Percentiles rank a stretch among this genome's conserved stretches.
Conservation (phyloP, 2,113 vertebrate genomes). For the Gavia stellata region DNA sequence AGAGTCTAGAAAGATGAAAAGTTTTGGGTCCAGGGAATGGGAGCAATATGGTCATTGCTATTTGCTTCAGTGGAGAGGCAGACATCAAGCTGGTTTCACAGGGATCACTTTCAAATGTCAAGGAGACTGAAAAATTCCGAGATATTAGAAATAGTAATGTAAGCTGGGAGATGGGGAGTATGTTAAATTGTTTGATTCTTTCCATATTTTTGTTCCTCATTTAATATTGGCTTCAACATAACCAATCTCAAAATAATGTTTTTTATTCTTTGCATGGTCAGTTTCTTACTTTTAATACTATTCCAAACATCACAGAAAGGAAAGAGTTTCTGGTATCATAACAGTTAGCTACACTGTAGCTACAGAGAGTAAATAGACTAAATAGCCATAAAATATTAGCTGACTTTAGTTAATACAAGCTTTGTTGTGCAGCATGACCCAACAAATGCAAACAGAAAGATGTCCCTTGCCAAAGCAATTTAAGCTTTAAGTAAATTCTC, state of each 20-base stretch:
- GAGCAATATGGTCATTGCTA: neutral
- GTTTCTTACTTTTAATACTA: neutral
- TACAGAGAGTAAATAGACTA: neutral
- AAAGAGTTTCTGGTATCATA: neutral
- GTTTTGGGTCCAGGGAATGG: neutral
- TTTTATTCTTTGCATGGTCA: neutral
- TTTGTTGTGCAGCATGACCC: neutral
- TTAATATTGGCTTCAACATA: neutral
- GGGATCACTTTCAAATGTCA: slow-evolving; percentile 7
- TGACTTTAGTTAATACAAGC: neutral
- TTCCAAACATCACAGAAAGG: neutral
- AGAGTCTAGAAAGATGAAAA: neutral
- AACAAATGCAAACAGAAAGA: neutral
- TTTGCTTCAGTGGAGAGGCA: neutral
- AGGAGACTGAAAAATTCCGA: neutral
- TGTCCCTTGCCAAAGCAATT: neutral
- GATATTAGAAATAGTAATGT: neutral
- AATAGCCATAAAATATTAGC: neutral
- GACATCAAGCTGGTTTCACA: neutral
- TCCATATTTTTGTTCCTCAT: neutral
- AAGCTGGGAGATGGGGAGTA: neutral
- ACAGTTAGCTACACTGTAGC: neutral
- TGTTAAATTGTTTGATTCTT: neutral
- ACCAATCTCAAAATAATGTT: neutral
- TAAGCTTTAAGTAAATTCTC: neutral